Conservation (phyloP, 2,797 vertebrate species). For the Tachyglossus aculeatus region DNA sequence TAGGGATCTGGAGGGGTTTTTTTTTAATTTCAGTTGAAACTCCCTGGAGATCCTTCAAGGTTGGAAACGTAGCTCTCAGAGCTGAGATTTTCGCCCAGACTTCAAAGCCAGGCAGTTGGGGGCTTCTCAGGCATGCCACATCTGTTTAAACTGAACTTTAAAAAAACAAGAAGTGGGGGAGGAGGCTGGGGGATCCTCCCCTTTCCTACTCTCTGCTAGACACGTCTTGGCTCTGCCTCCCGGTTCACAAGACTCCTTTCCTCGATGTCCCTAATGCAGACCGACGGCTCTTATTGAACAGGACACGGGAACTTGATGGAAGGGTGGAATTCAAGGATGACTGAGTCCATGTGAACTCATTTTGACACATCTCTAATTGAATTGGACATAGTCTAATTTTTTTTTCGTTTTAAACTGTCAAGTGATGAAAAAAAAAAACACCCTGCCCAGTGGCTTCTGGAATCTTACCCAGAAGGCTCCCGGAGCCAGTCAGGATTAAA, state of each 20-base stretch:
- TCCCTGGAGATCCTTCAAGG: constrained; percentile 50
- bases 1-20: constrained; percentile 61
- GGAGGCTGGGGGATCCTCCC: background rate
- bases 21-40: constrained; percentile 51
- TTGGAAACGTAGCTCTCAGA: constrained; percentile 62
- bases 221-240: background rate
- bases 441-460: background rate
- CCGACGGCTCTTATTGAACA: rapidly evolving
- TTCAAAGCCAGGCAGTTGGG: constrained; percentile 60
- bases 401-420: background rate
- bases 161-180: background rate
- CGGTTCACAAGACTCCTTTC: background rate
- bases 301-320: background rate
- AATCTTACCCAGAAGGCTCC: background rate
- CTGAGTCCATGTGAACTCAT: background rate
- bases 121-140: constrained; percentile 41
- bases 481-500: no score
- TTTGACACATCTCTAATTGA: background rate
- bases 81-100: constrained; percentile 33
- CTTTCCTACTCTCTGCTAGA: background rate
- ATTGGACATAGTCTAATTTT: background rate
- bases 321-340: background rate
- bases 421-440: no score
- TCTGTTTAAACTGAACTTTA: constrained; percentile 48
- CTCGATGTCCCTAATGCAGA: background rate